Percentiles rank a stretch among this genome's conserved stretches.
phyloP scores from a whole-genome alignment of 2,888 invertebrate genomes.

The Scaptomyza caliginosa region DNA sequence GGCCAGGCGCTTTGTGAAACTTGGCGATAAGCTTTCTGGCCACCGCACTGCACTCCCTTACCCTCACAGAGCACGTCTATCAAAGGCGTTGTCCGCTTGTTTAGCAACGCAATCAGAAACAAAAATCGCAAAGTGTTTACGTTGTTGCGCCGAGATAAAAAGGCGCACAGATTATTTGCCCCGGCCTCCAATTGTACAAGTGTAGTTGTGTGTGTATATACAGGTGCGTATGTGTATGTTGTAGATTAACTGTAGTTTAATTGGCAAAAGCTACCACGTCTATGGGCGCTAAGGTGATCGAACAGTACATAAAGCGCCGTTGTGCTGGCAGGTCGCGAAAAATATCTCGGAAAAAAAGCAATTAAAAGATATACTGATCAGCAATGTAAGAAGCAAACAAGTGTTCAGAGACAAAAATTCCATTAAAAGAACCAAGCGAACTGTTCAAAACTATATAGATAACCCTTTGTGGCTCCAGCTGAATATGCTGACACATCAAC shows the following conservation, averaged over 20 bases:
- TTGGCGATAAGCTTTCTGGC: conserved; percentile 33
- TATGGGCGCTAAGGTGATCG: conserved; percentile 49
- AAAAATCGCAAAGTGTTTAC: conserved; percentile 68
- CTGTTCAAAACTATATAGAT: neutral
- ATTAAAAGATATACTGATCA: neutral
- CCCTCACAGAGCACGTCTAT: conserved; percentile 41
- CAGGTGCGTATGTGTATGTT: conserved; percentile 33
- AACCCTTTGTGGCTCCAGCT: conserved; percentile 3
- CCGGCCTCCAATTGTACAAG: conserved; percentile 8
- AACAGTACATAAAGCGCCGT: conserved; percentile 63
- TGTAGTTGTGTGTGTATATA: conserved; percentile 3
- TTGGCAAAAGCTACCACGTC: conserved; percentile 64
- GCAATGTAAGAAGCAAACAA: conserved; percentile 30
- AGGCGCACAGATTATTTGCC: conserved; percentile 48
- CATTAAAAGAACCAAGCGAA: neutral
- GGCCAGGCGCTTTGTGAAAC: conserved; percentile 19
- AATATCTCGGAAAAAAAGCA: conserved; percentile 6
- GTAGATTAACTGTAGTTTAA: conserved; percentile 70
- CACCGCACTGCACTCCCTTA: neutral
- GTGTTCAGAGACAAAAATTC: neutral
- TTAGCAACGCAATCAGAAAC: conserved; percentile 57
- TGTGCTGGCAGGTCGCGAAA: conserved; percentile 66
- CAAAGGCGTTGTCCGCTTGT: conserved; percentile 57
- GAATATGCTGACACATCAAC: conserved; percentile 1
- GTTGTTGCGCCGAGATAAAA: conserved; percentile 66